Conservation (phyloP, 2,113 vertebrate genomes). For the Prinia subflava region DNA sequence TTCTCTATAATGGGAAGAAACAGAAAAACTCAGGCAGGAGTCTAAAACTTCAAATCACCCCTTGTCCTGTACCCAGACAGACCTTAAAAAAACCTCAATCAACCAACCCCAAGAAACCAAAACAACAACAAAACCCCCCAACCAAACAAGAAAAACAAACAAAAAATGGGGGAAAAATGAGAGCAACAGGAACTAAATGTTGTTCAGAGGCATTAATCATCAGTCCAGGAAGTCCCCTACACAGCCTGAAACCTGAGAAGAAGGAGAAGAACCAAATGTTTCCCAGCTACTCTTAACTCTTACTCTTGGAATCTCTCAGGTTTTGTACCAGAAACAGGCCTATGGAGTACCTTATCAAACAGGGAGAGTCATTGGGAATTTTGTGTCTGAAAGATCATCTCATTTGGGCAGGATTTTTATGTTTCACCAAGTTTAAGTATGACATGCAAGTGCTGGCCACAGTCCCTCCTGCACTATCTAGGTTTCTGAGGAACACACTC, state of each 20-base stretch:
- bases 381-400: neutral
- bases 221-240: neutral
- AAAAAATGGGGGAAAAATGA: accelerated
- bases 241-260: neutral
- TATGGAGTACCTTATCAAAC: neutral
- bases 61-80: neutral
- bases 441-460: neutral
- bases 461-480: neutral
- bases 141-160: too few species aligned
- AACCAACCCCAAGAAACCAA: neutral
- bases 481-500: neutral
- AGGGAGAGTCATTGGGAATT: neutral
- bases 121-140: neutral
- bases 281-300: neutral
- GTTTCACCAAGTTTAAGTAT: neutral
- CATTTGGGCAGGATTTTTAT: neutral
- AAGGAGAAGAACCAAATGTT: neutral
- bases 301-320: neutral
- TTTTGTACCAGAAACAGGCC: neutral
- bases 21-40: neutral
- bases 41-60: neutral
- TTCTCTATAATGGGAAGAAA: neutral
- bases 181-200: neutral
- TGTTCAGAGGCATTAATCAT: neutral
- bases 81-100: neutral